Conservation (phyloP, 2,888 invertebrate genomes). For the Ormyrus nitidulus region DNA sequence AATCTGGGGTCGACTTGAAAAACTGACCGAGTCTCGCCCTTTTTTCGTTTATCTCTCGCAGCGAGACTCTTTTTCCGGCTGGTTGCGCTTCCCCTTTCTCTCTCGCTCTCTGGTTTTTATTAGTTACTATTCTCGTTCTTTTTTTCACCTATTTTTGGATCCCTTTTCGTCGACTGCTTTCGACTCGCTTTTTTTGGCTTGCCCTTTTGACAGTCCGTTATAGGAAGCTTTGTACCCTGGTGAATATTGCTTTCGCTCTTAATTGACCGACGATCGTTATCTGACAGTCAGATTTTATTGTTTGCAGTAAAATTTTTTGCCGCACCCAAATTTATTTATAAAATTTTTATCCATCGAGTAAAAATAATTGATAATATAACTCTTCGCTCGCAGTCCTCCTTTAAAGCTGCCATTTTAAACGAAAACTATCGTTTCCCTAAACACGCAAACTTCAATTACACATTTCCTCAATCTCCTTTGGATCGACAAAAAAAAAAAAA, state of each 20-base stretch:
- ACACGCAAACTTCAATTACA: background rate
- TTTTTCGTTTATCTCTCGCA: constrained; percentile 12
- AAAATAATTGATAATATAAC: background rate
- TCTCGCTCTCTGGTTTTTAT: constrained; percentile 21
- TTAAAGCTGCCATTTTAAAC: background rate
- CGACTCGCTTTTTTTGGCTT: background rate
- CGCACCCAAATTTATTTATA: too few species aligned
- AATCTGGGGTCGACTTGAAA: constrained; percentile 55
- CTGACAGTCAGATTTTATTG: too few species aligned
- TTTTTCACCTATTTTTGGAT: constrained; percentile 44
- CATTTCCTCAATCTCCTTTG: background rate
- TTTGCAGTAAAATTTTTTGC: too few species aligned
- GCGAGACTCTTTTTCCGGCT: constrained; percentile 1
- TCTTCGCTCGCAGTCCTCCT: background rate
- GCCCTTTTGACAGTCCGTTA: background rate
- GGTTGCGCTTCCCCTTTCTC: constrained; percentile 9
- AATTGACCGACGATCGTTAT: too few species aligned
- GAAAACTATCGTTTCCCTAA: background rate
- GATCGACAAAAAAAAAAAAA: background rate
- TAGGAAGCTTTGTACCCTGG: background rate
- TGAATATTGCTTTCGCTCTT: too few species aligned
- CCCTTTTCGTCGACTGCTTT: background rate
- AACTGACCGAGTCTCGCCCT: constrained; percentile 46
- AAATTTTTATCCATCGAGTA: too few species aligned
- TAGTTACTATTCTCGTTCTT: constrained; percentile 18